Evolutionary conservation across 2,113 vertebrate species (phyloP).

Genomic region (Scomber colias): DNA sequence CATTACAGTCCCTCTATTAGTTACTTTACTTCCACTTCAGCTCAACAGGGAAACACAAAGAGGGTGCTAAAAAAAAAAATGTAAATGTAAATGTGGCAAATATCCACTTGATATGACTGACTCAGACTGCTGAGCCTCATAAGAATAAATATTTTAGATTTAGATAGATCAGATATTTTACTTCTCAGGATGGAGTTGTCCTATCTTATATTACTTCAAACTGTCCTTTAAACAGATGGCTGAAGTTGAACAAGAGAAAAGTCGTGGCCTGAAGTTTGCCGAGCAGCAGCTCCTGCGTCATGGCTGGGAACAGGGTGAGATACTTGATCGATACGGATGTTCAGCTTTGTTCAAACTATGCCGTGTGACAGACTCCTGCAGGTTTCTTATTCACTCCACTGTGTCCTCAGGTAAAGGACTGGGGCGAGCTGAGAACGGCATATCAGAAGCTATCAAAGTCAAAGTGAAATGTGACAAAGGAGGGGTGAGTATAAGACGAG

Average conservation of each 20-base stretch:
- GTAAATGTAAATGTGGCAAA: too few species aligned
- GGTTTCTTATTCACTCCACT: not conserved
- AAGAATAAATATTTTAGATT: too few species aligned
- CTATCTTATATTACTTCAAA: not conserved
- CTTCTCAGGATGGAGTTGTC: not conserved
- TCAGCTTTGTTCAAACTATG: too few species aligned
- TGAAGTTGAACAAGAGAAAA: slow-evolving; percentile 64
- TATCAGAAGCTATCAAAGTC: slow-evolving; percentile 90
- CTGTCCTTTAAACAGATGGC: slow-evolving; percentile 68
- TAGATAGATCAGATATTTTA: too few species aligned
- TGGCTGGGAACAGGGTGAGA: slow-evolving; percentile 90
- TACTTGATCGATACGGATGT: not conserved
- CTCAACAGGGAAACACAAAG: too few species aligned
- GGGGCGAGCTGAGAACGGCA: slow-evolving; percentile 89
- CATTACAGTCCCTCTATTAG: too few species aligned
- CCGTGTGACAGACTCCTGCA: not conserved
- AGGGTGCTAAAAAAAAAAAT: too few species aligned
- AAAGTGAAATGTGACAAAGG: slow-evolving; percentile 92
- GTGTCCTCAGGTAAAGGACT: slow-evolving; percentile 90
- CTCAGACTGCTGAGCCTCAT: too few species aligned
- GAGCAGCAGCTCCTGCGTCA: slow-evolving; percentile 90
- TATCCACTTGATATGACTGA: too few species aligned
- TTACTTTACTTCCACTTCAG: too few species aligned
- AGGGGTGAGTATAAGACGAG: slow-evolving; percentile 85
- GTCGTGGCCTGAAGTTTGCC: slow-evolving; percentile 87